Base-by-base conservation (phyloP, 2,797 vertebrate genomes). In the Australoheros facetus region DNA sequence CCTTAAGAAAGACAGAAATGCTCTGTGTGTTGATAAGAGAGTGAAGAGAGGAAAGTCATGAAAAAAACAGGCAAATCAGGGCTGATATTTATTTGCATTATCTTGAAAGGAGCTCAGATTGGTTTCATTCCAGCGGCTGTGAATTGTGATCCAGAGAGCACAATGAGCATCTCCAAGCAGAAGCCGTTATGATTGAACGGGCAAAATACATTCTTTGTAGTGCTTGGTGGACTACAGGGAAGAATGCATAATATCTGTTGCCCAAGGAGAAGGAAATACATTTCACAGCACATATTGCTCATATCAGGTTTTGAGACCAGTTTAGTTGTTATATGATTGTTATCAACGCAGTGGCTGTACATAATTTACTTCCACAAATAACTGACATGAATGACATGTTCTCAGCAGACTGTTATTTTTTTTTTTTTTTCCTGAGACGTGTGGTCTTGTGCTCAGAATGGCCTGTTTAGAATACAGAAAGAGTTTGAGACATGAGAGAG, bases 61-160 rank as follows among this genome's bases (percentile, higher is more conserved):
- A 75, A 72, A 69, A 88, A 88, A 85, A 87, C 77, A 73, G 80
- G 66, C 76, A 90, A 94, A 94, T 90, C 89, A 78, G 72, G 71
- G 82, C 79, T 84, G 89, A 92, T 94, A 93, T 93, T 93, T 92
- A 93, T 94, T 94, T 92, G 88, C 89, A 94, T 95, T 94, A 94
- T 94, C 90, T 87, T 91, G 82, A 89, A 92, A 94, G 86, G 73
- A 83, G 84, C 89, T 92, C 80, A 82, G 87, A 92, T 92, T 92
- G 89, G 91, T 90, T 89, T 88, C 75, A 85, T 92, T 92, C 78
- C 84, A 90, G 71, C 42, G 75, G 60, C 82, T 89, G 87, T 86
- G 90, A 88, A 91, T 91, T 85, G 81, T 87, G 86, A 91, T 92
- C 82, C 87, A 84, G 85, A 85, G 80, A 81, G 78, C 78, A 88